A percentile compares a stretch with the other conserved stretches of the same genome.
Evolutionary conservation across 2,888 invertebrate species (phyloP).

Genomic region (Drosophila conformis): DNA sequence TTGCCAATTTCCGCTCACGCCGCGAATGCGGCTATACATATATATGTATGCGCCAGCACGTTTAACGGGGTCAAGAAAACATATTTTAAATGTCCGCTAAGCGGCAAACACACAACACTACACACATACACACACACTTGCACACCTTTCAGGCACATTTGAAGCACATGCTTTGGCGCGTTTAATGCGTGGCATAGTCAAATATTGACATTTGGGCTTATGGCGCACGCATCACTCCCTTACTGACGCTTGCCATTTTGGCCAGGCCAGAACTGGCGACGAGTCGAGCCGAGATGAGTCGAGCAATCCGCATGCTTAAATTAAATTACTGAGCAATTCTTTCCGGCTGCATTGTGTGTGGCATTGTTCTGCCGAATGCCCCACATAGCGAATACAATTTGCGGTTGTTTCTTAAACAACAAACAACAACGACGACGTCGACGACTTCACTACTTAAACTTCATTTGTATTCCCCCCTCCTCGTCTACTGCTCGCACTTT

Average conservation of each 20-base stretch:
- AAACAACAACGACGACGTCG: background rate
- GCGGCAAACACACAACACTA: slow-evolving; percentile 17
- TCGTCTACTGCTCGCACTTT: background rate
- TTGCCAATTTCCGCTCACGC: slow-evolving; percentile 76
- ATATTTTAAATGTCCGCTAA: slow-evolving; percentile 60
- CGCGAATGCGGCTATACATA: slow-evolving; percentile 42
- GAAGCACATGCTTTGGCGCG: slow-evolving; percentile 63
- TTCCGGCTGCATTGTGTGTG: slow-evolving; percentile 61
- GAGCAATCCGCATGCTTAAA: slow-evolving; percentile 65
- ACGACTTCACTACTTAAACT: slow-evolving; percentile 47
- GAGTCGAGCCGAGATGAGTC: background rate
- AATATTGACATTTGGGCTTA: slow-evolving; percentile 79
- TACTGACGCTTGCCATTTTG: slow-evolving; percentile 54
- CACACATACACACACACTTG: slow-evolving; percentile 5
- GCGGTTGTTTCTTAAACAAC: slow-evolving; percentile 37
- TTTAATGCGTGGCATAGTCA: slow-evolving; percentile 71
- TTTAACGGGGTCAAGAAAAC: slow-evolving; percentile 19
- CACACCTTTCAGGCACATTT: slow-evolving; percentile 6
- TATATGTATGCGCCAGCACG: slow-evolving; percentile 28
- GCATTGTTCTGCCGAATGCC: slow-evolving; percentile 55
- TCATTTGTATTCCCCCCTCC: slow-evolving; percentile 30
- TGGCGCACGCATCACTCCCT: slow-evolving; percentile 74
- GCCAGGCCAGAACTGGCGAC: slow-evolving; percentile 11
- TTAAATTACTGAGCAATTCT: slow-evolving; percentile 78
- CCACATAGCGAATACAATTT: slow-evolving; percentile 65